Percentiles rank a stretch among this genome's conserved stretches.
phyloP scores from a whole-genome alignment of 2,888 invertebrate species.

The Copidosoma aretas region DNA sequence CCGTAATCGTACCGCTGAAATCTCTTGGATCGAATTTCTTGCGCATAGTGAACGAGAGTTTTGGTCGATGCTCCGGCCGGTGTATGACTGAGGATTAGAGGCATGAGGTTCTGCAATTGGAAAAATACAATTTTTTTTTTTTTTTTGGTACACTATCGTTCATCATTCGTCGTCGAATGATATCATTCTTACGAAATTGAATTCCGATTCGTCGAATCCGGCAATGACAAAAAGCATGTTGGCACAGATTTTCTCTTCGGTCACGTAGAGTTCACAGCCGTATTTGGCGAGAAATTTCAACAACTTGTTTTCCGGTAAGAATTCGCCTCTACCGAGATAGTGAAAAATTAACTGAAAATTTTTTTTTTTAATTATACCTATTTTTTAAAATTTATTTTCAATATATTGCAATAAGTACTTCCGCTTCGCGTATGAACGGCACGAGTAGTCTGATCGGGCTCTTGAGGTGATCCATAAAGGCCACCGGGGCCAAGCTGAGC shows the following conservation, averaged over 20 bases:
- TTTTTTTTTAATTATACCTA: background rate
- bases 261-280: constrained; percentile 68
- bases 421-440: constrained; percentile 69
- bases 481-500: constrained; percentile 73
- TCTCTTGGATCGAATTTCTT: constrained; percentile 67
- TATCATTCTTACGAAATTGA: constrained; percentile 66
- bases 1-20: constrained; percentile 79
- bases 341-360: constrained; percentile 61
- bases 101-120: constrained; percentile 63
- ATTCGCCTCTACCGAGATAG: constrained; percentile 72
- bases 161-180: too few species aligned
- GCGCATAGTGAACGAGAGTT: constrained; percentile 75
- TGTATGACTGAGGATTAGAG: constrained; percentile 71
- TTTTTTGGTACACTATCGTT: background rate
- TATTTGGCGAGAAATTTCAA: constrained; percentile 69
- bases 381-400: background rate
- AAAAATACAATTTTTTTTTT: constrained; percentile 5
- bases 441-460: constrained; percentile 75
- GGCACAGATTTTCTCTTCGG: constrained; percentile 70
- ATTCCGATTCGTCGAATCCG: constrained; percentile 74
- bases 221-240: constrained; percentile 76
- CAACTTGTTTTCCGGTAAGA: constrained; percentile 73
- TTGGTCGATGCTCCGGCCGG: constrained; percentile 79
- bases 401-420: constrained; percentile 57
- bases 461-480: constrained; percentile 71